Base-by-base conservation (phyloP, 2,113 vertebrate genomes). In the Pyrgilauda ruficollis region DNA sequence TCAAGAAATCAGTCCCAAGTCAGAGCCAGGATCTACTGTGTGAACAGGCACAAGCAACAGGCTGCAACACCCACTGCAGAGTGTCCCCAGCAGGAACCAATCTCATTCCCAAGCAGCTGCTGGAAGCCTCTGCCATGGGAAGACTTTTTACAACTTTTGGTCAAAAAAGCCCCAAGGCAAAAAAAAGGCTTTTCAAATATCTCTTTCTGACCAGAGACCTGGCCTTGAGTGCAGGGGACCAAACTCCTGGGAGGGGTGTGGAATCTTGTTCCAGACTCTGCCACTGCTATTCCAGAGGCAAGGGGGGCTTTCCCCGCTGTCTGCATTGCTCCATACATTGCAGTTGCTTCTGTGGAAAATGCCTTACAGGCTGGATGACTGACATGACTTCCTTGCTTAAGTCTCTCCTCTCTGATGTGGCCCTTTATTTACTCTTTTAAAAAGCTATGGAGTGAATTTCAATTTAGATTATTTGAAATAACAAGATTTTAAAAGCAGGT, bases 391-490 rank as follows among this genome's bases (percentile, higher is more conserved):
- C 17, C 47, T 72, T 84, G 17, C 37, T 83, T 55, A 90, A 80
- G 64, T 44, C 33, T 64, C 35, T 62, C 55, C 21, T 84, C 50
- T 70, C 59, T 87, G 44, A 66, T 1, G 18, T 55, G 44, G 50
- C 31, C 30, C 22, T 84, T 80, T 61, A 78, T 49, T 84, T 75
- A 46, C n/a, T 90, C 37, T 74, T 94, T 56, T 15, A 68, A 90
- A 93, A 86, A 78, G 55, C 30, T 50, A 30, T 31, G 64, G 46
- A 75, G 37, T 58, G 18, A 83, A 89, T 80, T 94, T 76, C 44
- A 70, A 79, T 50, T 89, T 53, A 87, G 43, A 61, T 94, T 53
- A 89, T 46, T 73, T 87, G 47, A 84, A 94, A 89, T 64, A 95
- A 77, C 15, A 75, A 70, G 37, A 69, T 70, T 80, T 83, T 69